Percentiles rank a stretch among this genome's conserved stretches.
Evolutionary conservation across 2,113 vertebrate genomes (phyloP).

Genomic region (Benitochromis conjunctus): DNA sequence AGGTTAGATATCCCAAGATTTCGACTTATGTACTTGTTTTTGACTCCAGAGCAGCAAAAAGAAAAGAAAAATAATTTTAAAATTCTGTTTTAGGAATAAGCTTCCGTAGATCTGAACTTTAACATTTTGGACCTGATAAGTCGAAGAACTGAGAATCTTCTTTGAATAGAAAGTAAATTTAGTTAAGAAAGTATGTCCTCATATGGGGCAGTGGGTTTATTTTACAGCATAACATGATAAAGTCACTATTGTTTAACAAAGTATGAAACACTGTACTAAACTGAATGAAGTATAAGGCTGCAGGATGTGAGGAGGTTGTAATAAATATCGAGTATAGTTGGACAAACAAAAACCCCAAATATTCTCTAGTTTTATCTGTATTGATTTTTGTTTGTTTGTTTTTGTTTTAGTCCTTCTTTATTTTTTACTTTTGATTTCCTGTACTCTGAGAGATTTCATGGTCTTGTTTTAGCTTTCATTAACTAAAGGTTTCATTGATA

Average conservation of each 20-base stretch:
- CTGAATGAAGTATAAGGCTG: neutral
- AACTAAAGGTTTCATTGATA: neutral
- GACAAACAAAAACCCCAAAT: neutral
- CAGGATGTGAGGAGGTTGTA: neutral
- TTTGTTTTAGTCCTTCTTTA: neutral
- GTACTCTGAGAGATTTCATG: neutral
- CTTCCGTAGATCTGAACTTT: neutral
- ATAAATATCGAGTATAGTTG: neutral
- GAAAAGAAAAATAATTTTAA: neutral
- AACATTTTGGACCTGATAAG: neutral
- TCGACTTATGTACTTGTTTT: neutral
- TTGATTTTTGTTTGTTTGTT: neutral
- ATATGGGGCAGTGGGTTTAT: neutral
- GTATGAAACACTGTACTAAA: neutral
- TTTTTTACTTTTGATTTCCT: neutral
- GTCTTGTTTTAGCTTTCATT: neutral
- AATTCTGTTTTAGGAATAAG: neutral
- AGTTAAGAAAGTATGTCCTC: neutral
- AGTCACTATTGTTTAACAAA: neutral
- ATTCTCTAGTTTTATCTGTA: neutral
- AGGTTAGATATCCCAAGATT: neutral
- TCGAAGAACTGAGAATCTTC: neutral
- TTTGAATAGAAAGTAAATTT: neutral
- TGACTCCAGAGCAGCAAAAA: neutral
- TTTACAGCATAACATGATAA: neutral